Base-by-base conservation (phyloP, 2,888 invertebrate genomes). In the Leptinotarsa rubiginosa region DNA sequence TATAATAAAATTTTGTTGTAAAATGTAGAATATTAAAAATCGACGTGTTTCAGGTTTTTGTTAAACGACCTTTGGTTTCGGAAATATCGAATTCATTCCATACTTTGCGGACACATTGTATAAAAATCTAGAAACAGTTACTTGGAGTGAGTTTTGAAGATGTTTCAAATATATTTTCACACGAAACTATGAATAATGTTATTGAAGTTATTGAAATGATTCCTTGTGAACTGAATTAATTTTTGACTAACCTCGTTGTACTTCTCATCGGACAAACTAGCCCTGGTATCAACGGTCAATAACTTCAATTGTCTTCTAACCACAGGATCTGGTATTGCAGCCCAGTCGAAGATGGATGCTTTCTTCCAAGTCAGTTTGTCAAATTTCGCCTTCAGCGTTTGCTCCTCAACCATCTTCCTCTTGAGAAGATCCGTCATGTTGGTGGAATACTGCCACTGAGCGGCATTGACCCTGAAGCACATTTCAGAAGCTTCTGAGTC, bases 361-460 rank as follows among this genome's bases (percentile, higher is more conserved):
- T 93, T 92, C 82, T 91, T 90, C 93, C 95, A 95, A 0, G 94
- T 93, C 0, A 93, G 89, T 83, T 93, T 90, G 82, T 94, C 93
- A 82, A 95, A 95, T 87, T 93, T 93, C 73, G 92, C 90, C 84
- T 92, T 92, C 5, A 93, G 86, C 1, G 91, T 91, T 86, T 94
- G 90, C 81, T 93, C 93, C 74, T 94, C 94, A 1, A 91, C 85
- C 94, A 94, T 94, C 69, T 91, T 88, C 1, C 93, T 89, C 3
- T 92, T 91, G 86, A 94, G 94, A 77, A 87, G 87, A 69, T 94
- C 94, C 0, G 94, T 94, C 78, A 94, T 92, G 85, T 95, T 95
- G 7, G 94, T 94, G 10, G 93, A 92, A 84, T 93, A 95, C 72
- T 91, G 90, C 94, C 95, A 95, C 83, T 94, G 93, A 0, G 93